A percentile compares a stretch with the other conserved stretches of the same genome.
phyloP scores from a whole-genome alignment of 2,113 vertebrate genomes.

The Cavia porcellus region DNA sequence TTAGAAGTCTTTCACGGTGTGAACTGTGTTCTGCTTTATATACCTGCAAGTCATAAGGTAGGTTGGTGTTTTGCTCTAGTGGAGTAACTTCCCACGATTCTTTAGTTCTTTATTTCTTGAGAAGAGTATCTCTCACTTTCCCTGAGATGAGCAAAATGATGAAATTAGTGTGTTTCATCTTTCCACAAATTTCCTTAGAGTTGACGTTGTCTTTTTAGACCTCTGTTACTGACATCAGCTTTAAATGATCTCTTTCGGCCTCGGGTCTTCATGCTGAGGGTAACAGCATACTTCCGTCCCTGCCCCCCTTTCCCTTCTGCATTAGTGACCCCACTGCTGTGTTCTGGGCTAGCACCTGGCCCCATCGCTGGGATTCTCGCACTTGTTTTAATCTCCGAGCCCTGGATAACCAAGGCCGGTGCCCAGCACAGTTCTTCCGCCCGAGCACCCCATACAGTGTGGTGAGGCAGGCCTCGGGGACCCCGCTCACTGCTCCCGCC shows the following conservation, averaged over 20 bases:
- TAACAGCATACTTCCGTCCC: background rate
- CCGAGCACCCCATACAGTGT: accelerated
- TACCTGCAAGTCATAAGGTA: background rate
- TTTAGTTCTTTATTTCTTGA: background rate
- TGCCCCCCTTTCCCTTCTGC: background rate
- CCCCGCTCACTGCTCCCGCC: background rate
- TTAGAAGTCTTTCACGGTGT: background rate
- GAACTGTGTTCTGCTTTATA: background rate
- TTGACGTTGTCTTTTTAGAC: background rate
- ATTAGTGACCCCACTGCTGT: background rate
- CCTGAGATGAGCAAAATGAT: background rate
- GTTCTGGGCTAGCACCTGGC: background rate
- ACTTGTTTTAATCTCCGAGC: background rate
- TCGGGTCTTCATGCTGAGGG: background rate
- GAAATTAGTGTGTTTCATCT: background rate
- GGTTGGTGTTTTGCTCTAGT: background rate
- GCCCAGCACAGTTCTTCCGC: background rate
- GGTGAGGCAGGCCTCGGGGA: background rate
- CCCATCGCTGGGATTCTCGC: accelerated
- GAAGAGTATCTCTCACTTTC: background rate
- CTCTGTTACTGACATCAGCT: background rate
- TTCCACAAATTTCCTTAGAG: background rate
- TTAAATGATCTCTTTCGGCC: background rate
- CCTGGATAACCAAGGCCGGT: background rate
- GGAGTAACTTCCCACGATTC: background rate